phyloP scores from a whole-genome alignment of 2,113 vertebrate genomes.

The Hippocampus barbouri region DNA sequence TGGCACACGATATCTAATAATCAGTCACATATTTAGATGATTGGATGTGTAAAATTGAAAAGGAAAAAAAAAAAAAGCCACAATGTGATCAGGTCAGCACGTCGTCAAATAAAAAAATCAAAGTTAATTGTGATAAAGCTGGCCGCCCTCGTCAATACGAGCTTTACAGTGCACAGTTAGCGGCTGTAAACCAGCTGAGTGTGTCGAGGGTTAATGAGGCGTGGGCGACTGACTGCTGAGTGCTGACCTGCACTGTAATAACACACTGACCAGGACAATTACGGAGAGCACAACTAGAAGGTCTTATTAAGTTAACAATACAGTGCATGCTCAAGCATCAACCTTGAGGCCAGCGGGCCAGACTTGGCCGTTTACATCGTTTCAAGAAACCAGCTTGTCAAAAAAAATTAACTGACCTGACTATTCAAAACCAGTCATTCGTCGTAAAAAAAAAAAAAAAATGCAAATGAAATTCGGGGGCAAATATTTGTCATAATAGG shows the following conservation, averaged over 20 bases:
- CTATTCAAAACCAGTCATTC: not conserved
- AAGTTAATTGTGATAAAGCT: slow-evolving; percentile 47
- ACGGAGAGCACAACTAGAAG: not conserved
- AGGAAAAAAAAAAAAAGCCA: not conserved
- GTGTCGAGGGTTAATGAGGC: slow-evolving; percentile 65
- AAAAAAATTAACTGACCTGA: not conserved
- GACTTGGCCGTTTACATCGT: not conserved
- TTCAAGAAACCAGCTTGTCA: not conserved
- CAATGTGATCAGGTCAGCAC: not conserved
- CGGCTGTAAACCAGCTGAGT: slow-evolving; percentile 58
- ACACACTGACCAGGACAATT: slow-evolving; percentile 26
- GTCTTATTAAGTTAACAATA: not conserved
- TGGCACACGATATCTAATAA: slow-evolving; percentile 47
- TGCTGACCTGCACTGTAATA: slow-evolving; percentile 56
- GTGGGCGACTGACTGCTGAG: slow-evolving; percentile 51
- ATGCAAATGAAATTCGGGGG: not conserved
- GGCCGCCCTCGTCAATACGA: slow-evolving; percentile 56
- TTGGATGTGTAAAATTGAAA: not conserved
- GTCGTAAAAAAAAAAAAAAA: not conserved
- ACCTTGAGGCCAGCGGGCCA: not conserved
- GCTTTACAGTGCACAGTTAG: slow-evolving; percentile 65
- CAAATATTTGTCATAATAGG: not conserved
- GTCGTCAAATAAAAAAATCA: slow-evolving; percentile 25
- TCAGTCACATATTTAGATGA: not conserved
- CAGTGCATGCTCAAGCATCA: not conserved